Evolutionary conservation across 2,888 invertebrate genomes (phyloP).

Genomic region (Lordiphosa andalusiaca): DNA sequence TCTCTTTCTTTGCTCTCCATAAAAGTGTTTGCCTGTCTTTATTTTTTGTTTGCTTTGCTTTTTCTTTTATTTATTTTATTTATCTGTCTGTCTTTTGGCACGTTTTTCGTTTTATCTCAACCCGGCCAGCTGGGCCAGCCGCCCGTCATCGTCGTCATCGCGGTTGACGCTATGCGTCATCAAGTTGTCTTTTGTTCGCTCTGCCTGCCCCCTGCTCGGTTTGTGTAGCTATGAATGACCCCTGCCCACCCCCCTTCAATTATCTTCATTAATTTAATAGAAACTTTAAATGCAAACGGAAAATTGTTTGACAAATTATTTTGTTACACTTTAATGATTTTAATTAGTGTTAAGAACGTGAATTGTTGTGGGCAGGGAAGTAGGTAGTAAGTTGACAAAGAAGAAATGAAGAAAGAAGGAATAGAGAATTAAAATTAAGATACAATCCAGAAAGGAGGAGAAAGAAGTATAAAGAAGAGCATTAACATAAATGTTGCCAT

Average conservation of each 20-base stretch:
- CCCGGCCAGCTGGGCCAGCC: conserved; percentile 25
- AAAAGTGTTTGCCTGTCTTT: neutral
- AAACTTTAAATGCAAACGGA: conserved; percentile 55
- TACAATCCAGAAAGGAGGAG: no score
- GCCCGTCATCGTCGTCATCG: conserved; percentile 3
- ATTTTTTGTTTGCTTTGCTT: conserved; percentile 10
- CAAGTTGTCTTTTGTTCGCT: conserved; percentile 2
- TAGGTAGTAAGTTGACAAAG: neutral
- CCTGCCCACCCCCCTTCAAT: conserved; percentile 28
- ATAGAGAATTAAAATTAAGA: neutral
- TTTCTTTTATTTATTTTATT: conserved; percentile 20
- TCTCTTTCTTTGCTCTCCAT: conserved; percentile 12
- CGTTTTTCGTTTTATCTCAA: conserved; percentile 33
- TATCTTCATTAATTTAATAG: conserved; percentile 66
- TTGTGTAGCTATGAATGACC: conserved; percentile 10
- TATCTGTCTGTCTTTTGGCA: conserved; percentile 32
- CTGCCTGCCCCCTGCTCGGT: neutral
- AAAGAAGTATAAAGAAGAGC: no score
- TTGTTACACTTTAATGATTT: conserved; percentile 46
- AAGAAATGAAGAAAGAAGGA: no score
- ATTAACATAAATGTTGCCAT: no score
- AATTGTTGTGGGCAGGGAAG: conserved; percentile 7
- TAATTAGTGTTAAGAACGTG: conserved; percentile 38
- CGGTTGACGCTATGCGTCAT: conserved; percentile 34
- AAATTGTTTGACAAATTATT: conserved; percentile 67